A percentile compares a stretch with the other conserved stretches of the same genome.
Evolutionary conservation across 1,140 invertebrate species (phyloP).

Genomic region (Drosophila eugracilis): DNA sequence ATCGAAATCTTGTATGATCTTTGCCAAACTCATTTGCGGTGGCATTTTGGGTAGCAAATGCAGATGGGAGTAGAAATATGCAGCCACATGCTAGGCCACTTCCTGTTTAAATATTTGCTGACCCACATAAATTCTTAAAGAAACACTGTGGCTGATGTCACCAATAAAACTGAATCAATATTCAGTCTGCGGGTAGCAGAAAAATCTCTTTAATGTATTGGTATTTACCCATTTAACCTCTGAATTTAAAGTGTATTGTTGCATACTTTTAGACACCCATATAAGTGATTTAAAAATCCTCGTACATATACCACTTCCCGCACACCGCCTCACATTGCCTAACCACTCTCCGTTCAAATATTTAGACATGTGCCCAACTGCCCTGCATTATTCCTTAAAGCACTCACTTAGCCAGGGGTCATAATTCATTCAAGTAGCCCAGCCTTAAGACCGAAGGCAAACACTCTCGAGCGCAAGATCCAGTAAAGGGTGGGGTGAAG

Average conservation of each 20-base stretch:
- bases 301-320: too few species aligned
- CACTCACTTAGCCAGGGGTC: conserved; percentile 6
- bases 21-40: conserved; percentile 50
- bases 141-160: too few species aligned
- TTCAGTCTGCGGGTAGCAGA: too few species aligned
- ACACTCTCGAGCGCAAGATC: neutral
- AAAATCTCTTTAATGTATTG: too few species aligned
- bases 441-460: conserved; percentile 10
- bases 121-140: neutral
- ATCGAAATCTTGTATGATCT: conserved; percentile 48
- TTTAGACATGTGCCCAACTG: neutral
- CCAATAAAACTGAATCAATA: neutral
- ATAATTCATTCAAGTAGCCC: conserved; percentile 7
- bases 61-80: conserved; percentile 1
- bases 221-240: too few species aligned
- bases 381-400: conserved; percentile 5
- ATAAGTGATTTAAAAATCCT: too few species aligned
- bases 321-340: neutral
- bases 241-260: too few species aligned
- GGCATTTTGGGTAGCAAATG: neutral
- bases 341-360: conserved; percentile 1
- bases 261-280: too few species aligned
- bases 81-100: neutral
- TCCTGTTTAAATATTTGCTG: neutral
- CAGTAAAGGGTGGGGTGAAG: too few species aligned